These are phyloP conservation scores for Dasypus novemcinctus DNA, from an alignment of 2,113 vertebrate genomes.

Conservation along the genomic window DNA sequence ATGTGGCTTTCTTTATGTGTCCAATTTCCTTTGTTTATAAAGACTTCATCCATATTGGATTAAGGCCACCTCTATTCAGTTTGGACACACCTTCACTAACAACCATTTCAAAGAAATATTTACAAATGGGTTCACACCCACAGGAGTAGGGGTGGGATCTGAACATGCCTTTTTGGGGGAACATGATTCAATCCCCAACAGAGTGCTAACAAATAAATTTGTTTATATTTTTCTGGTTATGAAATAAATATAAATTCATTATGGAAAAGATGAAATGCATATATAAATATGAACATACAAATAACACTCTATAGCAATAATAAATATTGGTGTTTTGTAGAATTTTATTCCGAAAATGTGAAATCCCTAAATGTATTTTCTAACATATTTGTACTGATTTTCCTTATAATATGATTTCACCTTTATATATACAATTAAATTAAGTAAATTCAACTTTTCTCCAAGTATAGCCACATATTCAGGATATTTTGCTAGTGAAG, in stretches of 20 bases:
- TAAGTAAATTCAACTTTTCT: background rate
- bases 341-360: background rate
- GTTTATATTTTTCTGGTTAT: background rate
- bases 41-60: too few species aligned
- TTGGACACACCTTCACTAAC: too few species aligned
- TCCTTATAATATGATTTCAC: background rate
- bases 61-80: too few species aligned
- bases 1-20: too few species aligned
- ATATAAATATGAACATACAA: background rate
- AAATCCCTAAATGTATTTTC: background rate
- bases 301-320: too few species aligned
- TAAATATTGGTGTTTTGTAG: background rate
- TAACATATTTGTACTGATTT: background rate
- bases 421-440: background rate
- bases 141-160: too few species aligned
- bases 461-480: background rate
- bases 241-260: background rate
- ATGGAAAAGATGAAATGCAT: background rate
- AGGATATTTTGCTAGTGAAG: background rate
- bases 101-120: too few species aligned
- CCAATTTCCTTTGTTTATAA: too few species aligned
- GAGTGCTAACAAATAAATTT: background rate
- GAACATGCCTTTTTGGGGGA: too few species aligned
- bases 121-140: too few species aligned
- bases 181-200: too few species aligned